Percentiles rank a stretch among this genome's conserved stretches.
These are phyloP conservation scores for Allophyes oxyacanthae DNA, from an alignment of 2,888 invertebrate species.

Conservation along the genomic window DNA sequence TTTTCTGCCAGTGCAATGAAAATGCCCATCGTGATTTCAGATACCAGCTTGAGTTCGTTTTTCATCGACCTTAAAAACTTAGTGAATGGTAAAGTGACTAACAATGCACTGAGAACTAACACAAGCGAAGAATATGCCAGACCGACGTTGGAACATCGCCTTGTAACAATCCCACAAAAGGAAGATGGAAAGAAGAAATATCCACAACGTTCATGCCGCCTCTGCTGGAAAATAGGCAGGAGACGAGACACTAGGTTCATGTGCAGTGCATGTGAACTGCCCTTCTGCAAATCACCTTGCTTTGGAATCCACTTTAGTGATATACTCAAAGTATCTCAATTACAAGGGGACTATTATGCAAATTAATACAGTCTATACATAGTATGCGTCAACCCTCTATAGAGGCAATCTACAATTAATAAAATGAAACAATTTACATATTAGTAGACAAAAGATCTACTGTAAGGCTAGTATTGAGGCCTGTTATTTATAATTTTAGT, in stretches of 20 bases:
- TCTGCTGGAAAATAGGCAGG: conserved; percentile 86
- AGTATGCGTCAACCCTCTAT: conserved; percentile 56
- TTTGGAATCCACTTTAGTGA: conserved; percentile 86
- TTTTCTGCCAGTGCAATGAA: conserved; percentile 72
- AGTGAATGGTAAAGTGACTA: conserved; percentile 84
- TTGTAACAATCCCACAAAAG: conserved; percentile 87
- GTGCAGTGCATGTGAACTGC: conserved; percentile 85
- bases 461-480: conserved; percentile 31
- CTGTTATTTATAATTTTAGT: conserved; percentile 48
- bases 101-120: conserved; percentile 74
- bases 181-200: conserved; percentile 89
- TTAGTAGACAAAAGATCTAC: conserved; percentile 34
- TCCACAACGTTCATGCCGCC: conserved; percentile 86
- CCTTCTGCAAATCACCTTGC: conserved; percentile 86
- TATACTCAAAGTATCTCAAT: conserved; percentile 81
- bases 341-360: conserved; percentile 84
- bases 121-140: conserved; percentile 73
- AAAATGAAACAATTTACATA: conserved; percentile 53
- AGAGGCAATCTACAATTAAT: conserved; percentile 59
- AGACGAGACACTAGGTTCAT: conserved; percentile 86
- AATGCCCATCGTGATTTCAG: conserved; percentile 90
- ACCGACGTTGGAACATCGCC: conserved; percentile 78
- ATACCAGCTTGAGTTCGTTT: conserved; percentile 86
- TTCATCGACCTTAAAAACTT: conserved; percentile 87
- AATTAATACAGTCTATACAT: conserved; percentile 67